Percentiles rank a stretch among this genome's conserved stretches.
These are phyloP conservation scores for Gymnocephalus cernua DNA, from an alignment of 2,113 vertebrate genomes.

Conservation along the genomic window DNA sequence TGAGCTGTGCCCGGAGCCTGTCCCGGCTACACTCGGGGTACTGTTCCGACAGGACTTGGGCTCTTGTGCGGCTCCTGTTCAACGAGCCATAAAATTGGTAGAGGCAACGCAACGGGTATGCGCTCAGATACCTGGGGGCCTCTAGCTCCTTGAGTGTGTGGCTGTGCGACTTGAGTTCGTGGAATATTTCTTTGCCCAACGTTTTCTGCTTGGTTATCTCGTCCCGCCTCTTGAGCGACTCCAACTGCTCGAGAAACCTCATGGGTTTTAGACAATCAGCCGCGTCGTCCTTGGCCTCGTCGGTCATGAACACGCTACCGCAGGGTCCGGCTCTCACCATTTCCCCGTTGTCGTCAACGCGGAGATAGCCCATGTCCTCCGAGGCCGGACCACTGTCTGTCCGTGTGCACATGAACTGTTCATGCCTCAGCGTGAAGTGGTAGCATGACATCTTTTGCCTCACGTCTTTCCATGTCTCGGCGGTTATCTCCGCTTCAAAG, in stretches of 20 bases:
- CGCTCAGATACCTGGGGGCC: constrained; percentile 11
- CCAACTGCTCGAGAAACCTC: constrained; percentile 7
- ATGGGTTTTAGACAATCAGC: too few relatives aligned
- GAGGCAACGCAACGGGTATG: background rate
- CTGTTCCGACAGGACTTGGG: background rate
- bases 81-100: constrained; percentile 20
- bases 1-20: background rate
- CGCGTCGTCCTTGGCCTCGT: background rate
- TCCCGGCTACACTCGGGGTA: accelerated
- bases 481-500: background rate
- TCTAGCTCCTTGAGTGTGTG: constrained; percentile 10
- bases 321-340: background rate
- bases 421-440: constrained; percentile 22
- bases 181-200: background rate
- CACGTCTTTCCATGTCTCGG: constrained; percentile 2
- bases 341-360: background rate
- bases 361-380: background rate
- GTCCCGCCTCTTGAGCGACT: background rate
- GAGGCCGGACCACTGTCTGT: background rate
- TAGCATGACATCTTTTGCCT: background rate
- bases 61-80: constrained; percentile 2
- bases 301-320: background rate
- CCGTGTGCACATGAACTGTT: background rate
- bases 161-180: background rate
- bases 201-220: constrained; percentile 18